A percentile compares a stretch with the other conserved stretches of the same genome.
These are phyloP conservation scores for Drosophila tropicalis DNA, from an alignment of 1,140 invertebrate genomes.

Conservation along the genomic window DNA sequence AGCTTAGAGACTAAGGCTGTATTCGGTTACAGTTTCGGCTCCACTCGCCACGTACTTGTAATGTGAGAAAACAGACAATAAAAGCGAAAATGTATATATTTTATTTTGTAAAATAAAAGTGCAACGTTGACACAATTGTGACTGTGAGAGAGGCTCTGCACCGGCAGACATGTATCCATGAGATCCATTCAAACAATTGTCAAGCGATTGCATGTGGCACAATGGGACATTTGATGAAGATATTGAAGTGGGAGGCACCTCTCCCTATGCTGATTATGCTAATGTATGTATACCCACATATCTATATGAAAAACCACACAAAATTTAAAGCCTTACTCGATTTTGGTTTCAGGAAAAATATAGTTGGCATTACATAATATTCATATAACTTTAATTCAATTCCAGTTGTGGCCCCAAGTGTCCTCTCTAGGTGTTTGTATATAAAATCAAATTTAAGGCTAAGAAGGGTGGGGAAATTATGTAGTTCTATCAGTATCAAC, in stretches of 20 bases:
- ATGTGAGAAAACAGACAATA: constrained; percentile 62
- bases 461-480: too few relatives aligned
- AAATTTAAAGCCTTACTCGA: too few relatives aligned
- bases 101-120: constrained; percentile 33
- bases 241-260: constrained; percentile 27
- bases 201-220: constrained; percentile 28
- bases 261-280: background rate
- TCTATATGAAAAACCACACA: background rate
- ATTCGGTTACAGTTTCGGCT: constrained; percentile 44
- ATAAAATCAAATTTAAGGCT: too few relatives aligned
- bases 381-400: too few relatives aligned
- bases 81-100: constrained; percentile 7
- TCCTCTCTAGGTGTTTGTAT: too few relatives aligned
- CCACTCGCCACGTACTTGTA: constrained; percentile 34
- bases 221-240: constrained; percentile 22
- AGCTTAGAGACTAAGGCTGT: constrained; percentile 10
- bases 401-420: too few relatives aligned
- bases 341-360: too few relatives aligned
- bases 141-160: constrained; percentile 23
- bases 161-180: constrained; percentile 28
- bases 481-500: too few relatives aligned
- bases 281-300: background rate
- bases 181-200: constrained; percentile 46
- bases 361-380: too few relatives aligned
- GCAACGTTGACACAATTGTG: constrained; percentile 69